Evolutionary conservation across 1,140 invertebrate genomes (phyloP), one percentile per base, ranked within the genome.

Genomic region (Heliconius hewitsoni): DNA sequence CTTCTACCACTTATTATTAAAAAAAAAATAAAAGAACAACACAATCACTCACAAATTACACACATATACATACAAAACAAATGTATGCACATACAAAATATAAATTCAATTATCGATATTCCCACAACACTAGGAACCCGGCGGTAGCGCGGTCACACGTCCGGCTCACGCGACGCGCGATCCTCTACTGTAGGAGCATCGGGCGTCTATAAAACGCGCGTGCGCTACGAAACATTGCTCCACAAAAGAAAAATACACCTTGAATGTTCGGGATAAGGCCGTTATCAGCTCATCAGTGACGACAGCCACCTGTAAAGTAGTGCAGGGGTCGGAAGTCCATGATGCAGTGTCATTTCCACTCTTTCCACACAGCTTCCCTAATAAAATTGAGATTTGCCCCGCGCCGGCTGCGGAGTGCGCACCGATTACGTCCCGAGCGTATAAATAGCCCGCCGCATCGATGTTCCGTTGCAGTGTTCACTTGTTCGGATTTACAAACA

Each of bases 331-430:
- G 92, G 90, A 93, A 93, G 92, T 91, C 86, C 85, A 86, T 85
- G 90, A 89, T 94, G 91, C 92, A 94, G 88, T 93, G 92, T 93
- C 90, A 92, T 91, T 93, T 90, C 91, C 90, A 92, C 90, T 90
- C 86, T 87, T 89, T 89, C 89, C 88, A 90, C 89, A 86, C 91
- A 87, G 87, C 89, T 91, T 91, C 90, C 87, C 87, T 88, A 91
- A 93, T 92, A 93, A 92, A 92, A 93, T 92, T 89, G 89, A 89
- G 90, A 91, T 92, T 91, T 89, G 88, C 82, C 86, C 82, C 84
- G 80, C 81, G 60, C 60, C 80, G 81, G 60, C 60, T 18, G 50
- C 50, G 50, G 50, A 52, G 50, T 30, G 77, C 74, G 84, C 55
- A 80, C 73, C 78, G 79, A 83, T 86, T 83, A 83, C 82, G 78